These are phyloP conservation scores for Calliopum simillimum DNA, from an alignment of 2,888 invertebrate species.

Conservation along the genomic window DNA sequence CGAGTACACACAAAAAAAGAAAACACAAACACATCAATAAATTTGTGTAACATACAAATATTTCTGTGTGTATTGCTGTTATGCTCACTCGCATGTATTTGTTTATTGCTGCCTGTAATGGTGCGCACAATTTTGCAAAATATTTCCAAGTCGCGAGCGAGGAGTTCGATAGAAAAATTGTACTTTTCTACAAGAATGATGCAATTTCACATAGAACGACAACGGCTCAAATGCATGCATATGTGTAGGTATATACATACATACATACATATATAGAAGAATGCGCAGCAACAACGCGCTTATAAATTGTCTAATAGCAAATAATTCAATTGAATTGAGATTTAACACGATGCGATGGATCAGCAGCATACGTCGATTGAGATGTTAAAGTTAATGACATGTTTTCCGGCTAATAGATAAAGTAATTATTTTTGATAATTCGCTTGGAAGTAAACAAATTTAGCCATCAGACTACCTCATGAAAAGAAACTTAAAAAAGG, in stretches of 20 bases:
- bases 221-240: neutral
- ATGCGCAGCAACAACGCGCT: neutral
- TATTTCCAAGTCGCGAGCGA: neutral
- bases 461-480: no score
- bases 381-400: no score
- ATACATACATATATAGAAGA: no score
- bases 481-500: no score
- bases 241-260: neutral
- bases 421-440: no score
- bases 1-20: no score
- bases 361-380: neutral
- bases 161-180: slow-evolving; percentile 2
- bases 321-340: slow-evolving; percentile 25
- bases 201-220: neutral
- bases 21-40: no score
- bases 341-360: slow-evolving; percentile 9
- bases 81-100: neutral
- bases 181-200: neutral
- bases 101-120: neutral
- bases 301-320: slow-evolving; percentile 25
- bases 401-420: no score
- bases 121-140: neutral
- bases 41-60: no score
- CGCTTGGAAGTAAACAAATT: no score
- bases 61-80: no score